Evolutionary conservation across 2,113 vertebrate genomes (phyloP).

Genomic region (Propithecus coquereli): DNA sequence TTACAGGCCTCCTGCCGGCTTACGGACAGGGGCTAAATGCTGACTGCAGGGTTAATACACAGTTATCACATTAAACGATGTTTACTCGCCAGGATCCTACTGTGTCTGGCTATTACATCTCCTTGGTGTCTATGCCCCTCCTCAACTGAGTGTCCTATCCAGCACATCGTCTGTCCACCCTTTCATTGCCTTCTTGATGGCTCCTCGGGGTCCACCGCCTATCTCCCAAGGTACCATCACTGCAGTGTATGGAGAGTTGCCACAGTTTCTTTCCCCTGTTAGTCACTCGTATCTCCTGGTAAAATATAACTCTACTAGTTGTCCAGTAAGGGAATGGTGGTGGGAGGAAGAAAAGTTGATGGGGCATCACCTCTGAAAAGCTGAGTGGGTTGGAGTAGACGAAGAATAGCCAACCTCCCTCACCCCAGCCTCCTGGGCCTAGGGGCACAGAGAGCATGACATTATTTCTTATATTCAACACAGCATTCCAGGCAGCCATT

Average conservation of each 20-base stretch:
- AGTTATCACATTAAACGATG: conserved; percentile 53
- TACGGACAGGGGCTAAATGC: conserved; percentile 25
- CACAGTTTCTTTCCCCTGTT: background rate
- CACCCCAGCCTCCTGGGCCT: fast-evolving
- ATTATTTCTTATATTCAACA: background rate
- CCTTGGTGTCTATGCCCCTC: background rate
- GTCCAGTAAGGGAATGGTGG: background rate
- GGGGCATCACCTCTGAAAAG: background rate
- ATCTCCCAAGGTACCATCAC: too few species aligned
- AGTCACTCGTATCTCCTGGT: background rate
- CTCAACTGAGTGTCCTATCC: too few species aligned
- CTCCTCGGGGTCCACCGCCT: background rate
- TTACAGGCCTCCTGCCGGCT: conserved; percentile 37
- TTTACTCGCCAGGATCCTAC: conserved; percentile 35
- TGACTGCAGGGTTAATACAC: conserved; percentile 35
- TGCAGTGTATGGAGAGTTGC: background rate
- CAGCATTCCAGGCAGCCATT: background rate
- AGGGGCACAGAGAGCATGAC: background rate
- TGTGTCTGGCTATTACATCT: conserved; percentile 43
- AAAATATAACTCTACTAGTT: background rate
- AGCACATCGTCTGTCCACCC: background rate
- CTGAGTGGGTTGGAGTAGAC: background rate
- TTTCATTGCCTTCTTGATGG: background rate
- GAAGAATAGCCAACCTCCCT: background rate
- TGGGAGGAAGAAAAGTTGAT: background rate